Base-by-base conservation (phyloP, 2,797 vertebrate species). In the Diceros bicornis region DNA sequence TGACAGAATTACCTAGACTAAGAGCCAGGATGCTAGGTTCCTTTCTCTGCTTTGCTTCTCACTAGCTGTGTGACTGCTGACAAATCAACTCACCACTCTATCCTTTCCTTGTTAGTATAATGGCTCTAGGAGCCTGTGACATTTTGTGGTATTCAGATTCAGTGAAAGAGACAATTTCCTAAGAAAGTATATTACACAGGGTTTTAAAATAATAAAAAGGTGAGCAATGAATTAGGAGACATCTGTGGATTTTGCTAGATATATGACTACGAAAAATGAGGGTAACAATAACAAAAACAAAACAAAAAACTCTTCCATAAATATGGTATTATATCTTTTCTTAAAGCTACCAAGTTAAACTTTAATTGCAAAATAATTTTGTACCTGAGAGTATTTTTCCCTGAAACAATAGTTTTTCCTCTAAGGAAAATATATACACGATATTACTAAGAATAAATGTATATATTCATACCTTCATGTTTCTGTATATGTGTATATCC, bases 351-450 rank as follows among this genome's bases (percentile, higher is more conserved):
- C 4, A 44, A n/a, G 18, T 34, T 57, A 72, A 81, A 44, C 1
- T 81, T 59, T 29, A 86, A 75, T 17, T 90, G 27, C 57, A 14
- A 93, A 93, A 82, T 50, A 71, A 34, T 34, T 41, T 72, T 69
- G 17, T 62, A 20, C 37, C 18, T 69, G 3, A 55, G 29, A 62
- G 12, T 9, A 29, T 11, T 74, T 68, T 64, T 75, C 66, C 21
- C 68, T 52, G 7, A 82, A 81, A 32, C 29, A 50, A 55, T 1
- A 47, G 4, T 62, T 71, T 20, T 72, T 34, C 34, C 34, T 44
- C 41, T 29, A 44, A 74, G 8, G 29, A 68, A 79, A 71, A 69
- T 21, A 37, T 13, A 82, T 1, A 29, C 4, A 32, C 8, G 1
- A 14, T 44, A 64, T 61, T 41, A 55, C 29, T 2, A 72, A 78